Evolutionary conservation across 2,113 vertebrate species (phyloP).

Genomic region (Dryoscopus gambensis): DNA sequence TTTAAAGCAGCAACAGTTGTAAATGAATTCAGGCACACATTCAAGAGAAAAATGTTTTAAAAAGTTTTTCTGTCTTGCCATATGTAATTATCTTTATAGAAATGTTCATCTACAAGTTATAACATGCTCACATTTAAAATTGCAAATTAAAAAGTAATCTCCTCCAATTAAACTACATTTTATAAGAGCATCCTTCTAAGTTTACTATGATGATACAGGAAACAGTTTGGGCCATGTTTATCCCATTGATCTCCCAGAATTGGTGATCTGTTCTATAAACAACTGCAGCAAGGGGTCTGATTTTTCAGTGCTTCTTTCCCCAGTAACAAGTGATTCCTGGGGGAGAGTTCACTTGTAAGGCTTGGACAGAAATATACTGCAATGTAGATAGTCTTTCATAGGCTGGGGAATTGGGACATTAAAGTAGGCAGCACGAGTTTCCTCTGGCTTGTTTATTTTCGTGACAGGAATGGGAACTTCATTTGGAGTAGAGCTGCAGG

Average conservation of each 20-base stretch:
- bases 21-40: slow-evolving; percentile 81
- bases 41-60: slow-evolving; percentile 69
- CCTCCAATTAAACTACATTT: not conserved
- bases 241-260: not conserved
- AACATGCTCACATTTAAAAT: slow-evolving; percentile 58
- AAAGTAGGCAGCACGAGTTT: not conserved
- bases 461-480: not conserved
- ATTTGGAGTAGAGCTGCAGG: not conserved
- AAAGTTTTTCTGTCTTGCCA: slow-evolving; percentile 75
- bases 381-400: not conserved
- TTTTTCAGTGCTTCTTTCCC: not conserved
- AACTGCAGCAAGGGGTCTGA: not conserved
- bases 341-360: not conserved
- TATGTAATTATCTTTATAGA: slow-evolving; percentile 78
- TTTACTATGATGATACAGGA: not conserved
- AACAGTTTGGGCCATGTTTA: not conserved
- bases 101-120: slow-evolving; percentile 67
- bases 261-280: not conserved
- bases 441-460: slow-evolving; percentile 19
- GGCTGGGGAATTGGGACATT: not conserved
- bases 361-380: not conserved
- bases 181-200: not conserved
- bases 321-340: not conserved
- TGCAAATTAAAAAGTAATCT: slow-evolving; percentile 51
- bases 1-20: slow-evolving; percentile 83